phyloP scores from a whole-genome alignment of 2,797 vertebrate genomes.

The Lutjanus campechanus region DNA sequence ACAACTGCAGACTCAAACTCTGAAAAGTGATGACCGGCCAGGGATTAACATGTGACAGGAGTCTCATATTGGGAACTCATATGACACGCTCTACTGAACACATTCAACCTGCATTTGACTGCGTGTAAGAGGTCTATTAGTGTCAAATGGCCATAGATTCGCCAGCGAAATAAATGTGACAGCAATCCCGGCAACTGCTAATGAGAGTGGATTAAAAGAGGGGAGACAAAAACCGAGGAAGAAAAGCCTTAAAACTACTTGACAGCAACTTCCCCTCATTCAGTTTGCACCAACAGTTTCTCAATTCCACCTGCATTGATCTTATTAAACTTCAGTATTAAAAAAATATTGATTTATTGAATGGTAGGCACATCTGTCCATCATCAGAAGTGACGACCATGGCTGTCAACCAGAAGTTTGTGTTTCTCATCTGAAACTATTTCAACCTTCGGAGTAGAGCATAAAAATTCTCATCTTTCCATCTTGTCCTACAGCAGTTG shows the following conservation, averaged over 20 bases:
- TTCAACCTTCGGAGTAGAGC: not conserved
- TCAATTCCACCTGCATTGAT: no score
- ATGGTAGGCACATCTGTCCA: not conserved
- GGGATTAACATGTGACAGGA: not conserved
- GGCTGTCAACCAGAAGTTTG: not conserved
- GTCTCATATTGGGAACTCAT: not conserved
- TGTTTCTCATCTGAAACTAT: not conserved
- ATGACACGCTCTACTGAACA: not conserved
- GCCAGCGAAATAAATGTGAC: not conserved
- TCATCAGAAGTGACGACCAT: not conserved
- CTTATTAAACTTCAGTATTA: no score
- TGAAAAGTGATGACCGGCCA: not conserved
- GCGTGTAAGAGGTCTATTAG: not conserved
- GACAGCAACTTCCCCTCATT: not conserved
- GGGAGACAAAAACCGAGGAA: not conserved
- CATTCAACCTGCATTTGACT: not conserved
- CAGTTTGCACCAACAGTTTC: not conserved
- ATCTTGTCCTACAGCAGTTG: not conserved
- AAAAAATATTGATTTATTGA: conserved; percentile 1
- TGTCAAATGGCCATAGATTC: conserved; percentile 2
- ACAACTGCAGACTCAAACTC: not conserved
- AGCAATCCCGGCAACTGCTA: not conserved
- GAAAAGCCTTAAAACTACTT: not conserved
- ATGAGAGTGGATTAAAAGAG: not conserved
- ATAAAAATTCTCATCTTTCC: not conserved